A percentile compares a stretch with the other conserved stretches of the same genome.
These are phyloP conservation scores for Agelaius phoeniceus DNA, from an alignment of 2,113 vertebrate species.

Conservation along the genomic window DNA sequence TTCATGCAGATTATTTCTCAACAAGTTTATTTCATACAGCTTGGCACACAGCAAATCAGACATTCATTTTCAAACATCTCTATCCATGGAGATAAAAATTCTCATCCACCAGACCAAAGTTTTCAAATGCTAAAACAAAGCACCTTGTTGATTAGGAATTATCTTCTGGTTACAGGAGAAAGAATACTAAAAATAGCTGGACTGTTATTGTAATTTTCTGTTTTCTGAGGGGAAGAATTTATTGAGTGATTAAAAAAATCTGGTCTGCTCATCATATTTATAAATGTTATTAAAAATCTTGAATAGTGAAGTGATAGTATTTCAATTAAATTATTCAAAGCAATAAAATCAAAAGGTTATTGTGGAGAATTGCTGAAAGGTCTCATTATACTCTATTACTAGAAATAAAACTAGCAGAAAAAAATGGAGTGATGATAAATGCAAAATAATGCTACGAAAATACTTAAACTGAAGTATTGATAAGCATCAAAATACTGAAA, in stretches of 20 bases:
- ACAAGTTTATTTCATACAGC: background rate
- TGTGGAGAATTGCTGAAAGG: background rate
- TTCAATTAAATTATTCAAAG: background rate
- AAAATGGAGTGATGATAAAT: background rate
- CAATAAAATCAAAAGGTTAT: slow-evolving; percentile 10
- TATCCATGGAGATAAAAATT: background rate
- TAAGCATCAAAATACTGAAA: background rate
- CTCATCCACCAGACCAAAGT: background rate
- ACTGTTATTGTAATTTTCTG: background rate
- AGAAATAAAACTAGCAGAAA: background rate
- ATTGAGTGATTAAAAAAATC: background rate
- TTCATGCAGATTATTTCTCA: background rate
- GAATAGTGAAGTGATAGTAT: background rate
- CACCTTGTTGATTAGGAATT: background rate
- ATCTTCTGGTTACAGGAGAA: background rate
- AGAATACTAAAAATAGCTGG: background rate
- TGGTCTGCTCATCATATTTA: background rate
- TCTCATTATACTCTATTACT: background rate
- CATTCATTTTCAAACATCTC: background rate
- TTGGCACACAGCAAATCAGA: background rate
- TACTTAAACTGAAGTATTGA: background rate
- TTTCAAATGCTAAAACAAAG: background rate
- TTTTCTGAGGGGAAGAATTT: background rate
- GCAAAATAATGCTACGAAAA: background rate
- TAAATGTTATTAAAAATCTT: background rate